Evolutionary conservation across 2,888 invertebrate species (phyloP), one percentile per base, ranked within the genome.

Genomic region (Orchestes rusci): DNA sequence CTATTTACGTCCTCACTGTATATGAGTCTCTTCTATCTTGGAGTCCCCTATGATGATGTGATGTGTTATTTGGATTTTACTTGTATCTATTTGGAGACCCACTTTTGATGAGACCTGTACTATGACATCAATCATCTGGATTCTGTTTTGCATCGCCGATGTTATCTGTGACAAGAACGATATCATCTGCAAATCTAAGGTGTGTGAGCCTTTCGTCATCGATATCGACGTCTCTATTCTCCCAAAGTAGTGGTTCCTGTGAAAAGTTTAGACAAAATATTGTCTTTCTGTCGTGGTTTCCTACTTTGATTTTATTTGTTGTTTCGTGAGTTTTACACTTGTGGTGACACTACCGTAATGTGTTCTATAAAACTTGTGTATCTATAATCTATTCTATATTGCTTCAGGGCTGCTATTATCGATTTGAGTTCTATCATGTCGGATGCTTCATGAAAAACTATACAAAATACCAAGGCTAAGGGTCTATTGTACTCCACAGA

Each of bases 181-280:
- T 12, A 30, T 30, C 30, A 30, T 30, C 30, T 30, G 30, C 30
- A 30, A 30, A 30, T 30, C 30, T 30, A 5, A 30, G 30, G 30
- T 30, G 30, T 30, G 34, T 33, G 7, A 33, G 34, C 34, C 4
- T 33, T 33, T 33, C 17, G 7, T 17, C 17, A 33, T 33, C 17
- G 12, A 33, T 33, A 33, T 16, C 16, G 34, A 33, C 16, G 34
- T 12, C 16, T 8, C 12, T 12, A 30, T 33, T 33, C n/a, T 46
- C 32, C 50, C 47, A 50, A 19, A 28, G 15, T 10, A 38, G 17
- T 38, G 27, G 16, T 28, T 27, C 29, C 38, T 28, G 27, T 27
- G 29, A 38, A 28, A 29, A 27, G 29, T 38, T 34, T 33, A 33
- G 16, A 17, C 19, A 27, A 40, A 18, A 40, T 40, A 19, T 29